These are phyloP conservation scores for Halichondria panicea DNA, from an alignment of 37 sponge, comb jelly and placozoan species.

Conservation along the genomic window DNA sequence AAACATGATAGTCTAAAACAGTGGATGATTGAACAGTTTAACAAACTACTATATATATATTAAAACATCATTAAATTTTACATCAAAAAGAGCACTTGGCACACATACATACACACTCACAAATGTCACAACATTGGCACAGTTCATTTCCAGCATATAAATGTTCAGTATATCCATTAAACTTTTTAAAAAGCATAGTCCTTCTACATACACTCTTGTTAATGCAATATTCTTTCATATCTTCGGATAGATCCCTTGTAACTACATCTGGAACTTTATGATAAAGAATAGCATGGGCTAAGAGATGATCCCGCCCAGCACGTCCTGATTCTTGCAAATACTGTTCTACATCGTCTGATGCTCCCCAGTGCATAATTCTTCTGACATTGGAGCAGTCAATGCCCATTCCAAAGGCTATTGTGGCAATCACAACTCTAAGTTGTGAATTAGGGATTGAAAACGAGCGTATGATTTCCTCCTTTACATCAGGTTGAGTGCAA, in stretches of 20 bases:
- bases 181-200: slow-evolving; percentile 1
- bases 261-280: background rate
- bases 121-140: slow-evolving; percentile 35
- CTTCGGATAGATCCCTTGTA: background rate
- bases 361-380: slow-evolving; percentile 43
- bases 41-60: background rate
- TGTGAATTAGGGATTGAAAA: slow-evolving; percentile 3
- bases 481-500: slow-evolving; percentile 23
- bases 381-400: slow-evolving; percentile 34
- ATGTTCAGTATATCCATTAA: background rate
- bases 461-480: slow-evolving; percentile 4
- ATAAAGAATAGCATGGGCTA: slow-evolving; percentile 12
- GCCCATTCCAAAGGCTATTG: slow-evolving; percentile 55
- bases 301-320: slow-evolving; percentile 24
- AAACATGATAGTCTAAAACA: background rate
- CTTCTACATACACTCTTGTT: slow-evolving; percentile 7
- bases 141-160: background rate
- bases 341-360: slow-evolving; percentile 31
- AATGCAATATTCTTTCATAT: slow-evolving; percentile 19
- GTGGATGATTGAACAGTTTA: background rate
- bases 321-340: slow-evolving; percentile 55
- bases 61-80: background rate
- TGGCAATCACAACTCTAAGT: slow-evolving; percentile 38
- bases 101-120: slow-evolving; percentile 11
- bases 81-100: background rate